A percentile compares a stretch with the other conserved stretches of the same genome.
Evolutionary conservation across 2,797 vertebrate species (phyloP).

Genomic region (Cossypha polioptera): DNA sequence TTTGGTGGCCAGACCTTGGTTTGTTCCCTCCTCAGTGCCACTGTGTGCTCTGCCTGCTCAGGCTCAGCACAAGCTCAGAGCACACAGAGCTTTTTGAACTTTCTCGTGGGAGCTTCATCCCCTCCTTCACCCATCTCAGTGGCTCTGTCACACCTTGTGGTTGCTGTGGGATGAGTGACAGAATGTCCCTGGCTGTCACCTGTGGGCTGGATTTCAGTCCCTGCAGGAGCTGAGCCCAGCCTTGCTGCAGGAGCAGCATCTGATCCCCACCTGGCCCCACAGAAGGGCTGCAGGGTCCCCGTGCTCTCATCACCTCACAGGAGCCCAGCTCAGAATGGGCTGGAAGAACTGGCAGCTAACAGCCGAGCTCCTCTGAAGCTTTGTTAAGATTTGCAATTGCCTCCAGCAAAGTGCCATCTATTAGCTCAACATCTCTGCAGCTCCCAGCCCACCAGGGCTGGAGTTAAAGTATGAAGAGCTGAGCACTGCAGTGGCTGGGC

Average conservation of each 20-base stretch:
- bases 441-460: background rate
- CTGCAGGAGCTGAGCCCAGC: background rate
- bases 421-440: background rate
- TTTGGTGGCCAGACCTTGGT: background rate
- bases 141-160: background rate
- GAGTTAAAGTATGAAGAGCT: background rate
- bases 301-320: background rate
- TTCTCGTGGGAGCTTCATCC: background rate
- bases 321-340: slow-evolving; percentile 17
- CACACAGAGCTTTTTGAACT: background rate
- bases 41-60: background rate
- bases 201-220: background rate
- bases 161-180: background rate
- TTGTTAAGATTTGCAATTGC: slow-evolving; percentile 27
- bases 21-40: background rate
- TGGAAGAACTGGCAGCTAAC: background rate
- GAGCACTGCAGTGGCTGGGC: background rate
- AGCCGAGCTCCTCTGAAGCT: background rate
- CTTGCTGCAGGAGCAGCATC: background rate
- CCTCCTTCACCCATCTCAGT: background rate
- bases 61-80: background rate
- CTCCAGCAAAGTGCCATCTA: background rate
- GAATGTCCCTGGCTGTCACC: background rate
- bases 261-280: background rate
- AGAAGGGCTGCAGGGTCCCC: background rate